These are phyloP conservation scores for Echeneis naucrates DNA, from an alignment of 2,797 vertebrate species.

Conservation along the genomic window DNA sequence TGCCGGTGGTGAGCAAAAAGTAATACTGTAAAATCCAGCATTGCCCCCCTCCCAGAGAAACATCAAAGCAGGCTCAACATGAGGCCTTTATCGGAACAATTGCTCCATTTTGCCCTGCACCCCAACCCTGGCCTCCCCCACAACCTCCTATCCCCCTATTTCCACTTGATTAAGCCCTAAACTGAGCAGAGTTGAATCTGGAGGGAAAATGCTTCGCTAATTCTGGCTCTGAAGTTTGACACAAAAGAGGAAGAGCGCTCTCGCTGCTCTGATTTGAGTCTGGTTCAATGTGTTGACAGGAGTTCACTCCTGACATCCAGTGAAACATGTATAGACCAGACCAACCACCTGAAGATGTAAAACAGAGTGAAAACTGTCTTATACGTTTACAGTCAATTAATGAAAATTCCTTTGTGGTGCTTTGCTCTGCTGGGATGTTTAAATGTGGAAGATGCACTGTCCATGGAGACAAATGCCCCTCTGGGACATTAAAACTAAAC, in stretches of 20 bases:
- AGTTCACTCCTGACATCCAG: constrained; percentile 22
- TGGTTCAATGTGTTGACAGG: constrained; percentile 36
- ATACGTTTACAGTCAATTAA: background rate
- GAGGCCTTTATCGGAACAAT: constrained; percentile 86
- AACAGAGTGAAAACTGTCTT: constrained; percentile 5
- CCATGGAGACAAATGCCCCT: background rate
- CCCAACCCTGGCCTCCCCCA: constrained; percentile 72
- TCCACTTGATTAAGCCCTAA: constrained; percentile 89
- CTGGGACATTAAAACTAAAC: background rate
- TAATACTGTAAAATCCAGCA: constrained; percentile 77
- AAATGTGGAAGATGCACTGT: too few relatives aligned
- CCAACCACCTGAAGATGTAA: background rate
- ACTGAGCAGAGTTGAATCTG: constrained; percentile 80
- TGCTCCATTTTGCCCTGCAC: constrained; percentile 83
- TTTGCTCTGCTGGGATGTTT: background rate
- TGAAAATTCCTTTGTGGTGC: background rate
- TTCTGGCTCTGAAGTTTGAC: constrained; percentile 67
- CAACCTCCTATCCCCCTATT: constrained; percentile 78
- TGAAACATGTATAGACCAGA: background rate
- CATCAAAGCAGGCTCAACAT: constrained; percentile 84
- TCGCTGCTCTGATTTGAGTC: constrained; percentile 37
- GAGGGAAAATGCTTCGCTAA: constrained; percentile 83
- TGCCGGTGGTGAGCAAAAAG: constrained; percentile 33
- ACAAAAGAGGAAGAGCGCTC: constrained; percentile 62
- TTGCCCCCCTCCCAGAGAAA: constrained; percentile 71